A percentile compares a stretch with the other conserved stretches of the same genome.
Evolutionary conservation across 1,140 invertebrate species (phyloP).

Genomic region (Ips typographus): DNA sequence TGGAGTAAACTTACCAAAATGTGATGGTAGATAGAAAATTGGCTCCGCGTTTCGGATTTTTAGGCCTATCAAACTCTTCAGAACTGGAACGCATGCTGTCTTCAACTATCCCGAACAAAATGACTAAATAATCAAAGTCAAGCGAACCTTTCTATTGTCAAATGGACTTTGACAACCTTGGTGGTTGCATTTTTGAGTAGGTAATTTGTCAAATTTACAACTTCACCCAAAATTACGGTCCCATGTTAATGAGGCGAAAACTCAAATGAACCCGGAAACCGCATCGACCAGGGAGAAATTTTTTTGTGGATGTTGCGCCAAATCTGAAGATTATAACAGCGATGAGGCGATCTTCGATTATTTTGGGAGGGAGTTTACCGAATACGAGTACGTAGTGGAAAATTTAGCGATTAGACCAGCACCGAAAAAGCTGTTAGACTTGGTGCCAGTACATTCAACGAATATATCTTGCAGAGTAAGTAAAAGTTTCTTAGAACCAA

Average conservation of each 20-base stretch:
- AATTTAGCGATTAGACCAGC: constrained; percentile 34
- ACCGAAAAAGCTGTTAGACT: constrained; percentile 34
- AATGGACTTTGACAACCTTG: not conserved
- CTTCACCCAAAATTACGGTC: constrained; percentile 10
- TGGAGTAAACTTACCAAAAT: constrained; percentile 52
- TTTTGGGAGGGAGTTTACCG: constrained; percentile 36
- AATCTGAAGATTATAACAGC: constrained; percentile 14
- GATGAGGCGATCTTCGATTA: constrained; percentile 28
- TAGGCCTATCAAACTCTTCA: constrained; percentile 36
- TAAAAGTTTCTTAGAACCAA: not conserved
- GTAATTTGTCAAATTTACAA: not conserved
- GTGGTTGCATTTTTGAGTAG: not conserved
- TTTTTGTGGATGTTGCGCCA: constrained; percentile 22
- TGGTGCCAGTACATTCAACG: constrained; percentile 29
- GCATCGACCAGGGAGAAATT: not conserved
- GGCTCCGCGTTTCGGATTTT: constrained; percentile 54
- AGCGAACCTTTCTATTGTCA: not conserved
- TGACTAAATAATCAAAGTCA: no score
- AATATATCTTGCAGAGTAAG: not conserved
- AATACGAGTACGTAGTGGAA: constrained; percentile 38
- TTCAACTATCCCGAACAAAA: not conserved
- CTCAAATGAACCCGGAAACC: not conserved
- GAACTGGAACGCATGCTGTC: constrained; percentile 9
- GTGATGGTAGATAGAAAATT: constrained; percentile 56
- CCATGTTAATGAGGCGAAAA: constrained; percentile 13